Evolutionary conservation across 2,113 vertebrate genomes (phyloP), one percentile per base, ranked within the genome.

Genomic region (Epinephelus cyanopodus): DNA sequence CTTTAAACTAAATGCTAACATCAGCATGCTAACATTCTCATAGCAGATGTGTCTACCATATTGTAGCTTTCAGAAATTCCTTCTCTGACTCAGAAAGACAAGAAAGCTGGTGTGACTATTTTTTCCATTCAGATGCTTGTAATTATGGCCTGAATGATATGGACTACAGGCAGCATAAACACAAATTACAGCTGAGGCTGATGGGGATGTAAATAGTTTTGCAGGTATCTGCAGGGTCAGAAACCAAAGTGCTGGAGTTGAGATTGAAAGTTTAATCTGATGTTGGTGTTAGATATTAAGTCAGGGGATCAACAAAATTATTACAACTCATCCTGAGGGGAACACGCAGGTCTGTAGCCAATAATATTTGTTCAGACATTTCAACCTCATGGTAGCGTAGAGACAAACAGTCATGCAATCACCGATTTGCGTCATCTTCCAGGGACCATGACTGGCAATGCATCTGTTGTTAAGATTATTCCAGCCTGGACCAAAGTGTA

Each of bases 121-220:
- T 27, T 67, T 48, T 10, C 23, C 64, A 6, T 25, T 52, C 65
- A 21, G 27, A n/a, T 33, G 33, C 33, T 37, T 7, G 5, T 6
- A 37, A 37, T 37, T 37, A 37, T 1, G 33, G 6, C 33, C 33
- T 37, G 33, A 37, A 37, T 37, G 4, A 37, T 37, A 37, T 37
- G 33, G 1, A 37, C 0, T 1, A 37, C 6, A 37, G 0, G 0
- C 1, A 37, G 33, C 33, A 37, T 37, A 1, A 37, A 37, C 6
- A 37, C 33, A 37, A 33, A 33, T 33, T 33, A 33, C 33, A 33
- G 33, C 33, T 33, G 33, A 33, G 33, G 6, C 1, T 33, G 33
- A 33, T 33, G 33, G 33, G 33, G 1, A 33, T 33, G 1, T 6
- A 33, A 33, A 33, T 33, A 33, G 33, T 33, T 33, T 33, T 33